Evolutionary conservation across 1,140 invertebrate genomes (phyloP), one percentile per base, ranked within the genome.

Genomic region (Pantala flavescens): DNA sequence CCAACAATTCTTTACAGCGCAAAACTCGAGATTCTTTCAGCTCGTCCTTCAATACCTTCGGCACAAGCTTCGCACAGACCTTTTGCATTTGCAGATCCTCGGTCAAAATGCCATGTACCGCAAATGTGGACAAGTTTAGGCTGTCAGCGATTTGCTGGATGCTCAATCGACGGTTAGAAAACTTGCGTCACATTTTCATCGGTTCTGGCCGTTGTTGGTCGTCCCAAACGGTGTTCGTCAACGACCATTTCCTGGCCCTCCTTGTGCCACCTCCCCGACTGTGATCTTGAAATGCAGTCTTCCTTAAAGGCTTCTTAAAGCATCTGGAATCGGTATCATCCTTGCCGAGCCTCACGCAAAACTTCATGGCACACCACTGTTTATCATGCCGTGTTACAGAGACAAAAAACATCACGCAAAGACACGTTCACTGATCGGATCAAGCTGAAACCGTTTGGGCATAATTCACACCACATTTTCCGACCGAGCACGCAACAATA

Each of bases 41-140:
- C 10, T 49, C 9, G 9, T 49, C 43, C 43, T 9, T 71, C 10
- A 71, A 71, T 21, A 71, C 23, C n/a, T 71, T 71, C 21, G 23
- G 70, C 23, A 23, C 70, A 71, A 71, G 70, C 70, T 71, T 10
- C 70, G 11, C 23, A 11, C n/a, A n/a, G 23, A 24, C n/a, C 21
- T n/a, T n/a, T n/a, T n/a, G n/a, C n/a, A n/a, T n/a, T n/a, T n/a
- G n/a, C n/a, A n/a, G n/a, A n/a, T n/a, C 70, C 23, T 71, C n/a
- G 23, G 70, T 72, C 71, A 72, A 16, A 2, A 72, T 72, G 7
- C 71, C 71, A 72, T 72, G 71, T 72, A 72, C 71, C n/a, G 23
- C 71, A 72, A 72, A 72, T 72, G 71, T 72, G 71, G 71, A 23
- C 71, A 72, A 23, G 71, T 72, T 19, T 24, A 72, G 71, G 71